Evolutionary conservation across 2,113 vertebrate species (phyloP).

Genomic region (Upupa epops): DNA sequence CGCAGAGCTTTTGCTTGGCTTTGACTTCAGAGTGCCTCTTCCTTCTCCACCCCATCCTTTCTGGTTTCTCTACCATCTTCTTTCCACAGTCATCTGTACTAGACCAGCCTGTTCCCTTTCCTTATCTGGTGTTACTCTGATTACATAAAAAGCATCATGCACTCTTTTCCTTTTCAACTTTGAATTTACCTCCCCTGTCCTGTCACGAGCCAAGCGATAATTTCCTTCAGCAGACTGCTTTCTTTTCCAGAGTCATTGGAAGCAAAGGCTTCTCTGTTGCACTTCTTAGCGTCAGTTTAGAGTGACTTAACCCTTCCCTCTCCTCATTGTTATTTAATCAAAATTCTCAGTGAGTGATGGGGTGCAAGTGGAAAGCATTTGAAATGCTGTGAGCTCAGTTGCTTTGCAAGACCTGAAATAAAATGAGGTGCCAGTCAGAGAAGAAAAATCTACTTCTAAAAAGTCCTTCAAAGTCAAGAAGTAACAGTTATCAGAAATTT

Average conservation of each 20-base stretch:
- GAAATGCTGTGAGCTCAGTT: neutral
- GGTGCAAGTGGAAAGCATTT: neutral
- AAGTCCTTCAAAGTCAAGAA: neutral
- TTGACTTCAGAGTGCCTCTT: neutral
- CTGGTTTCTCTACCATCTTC: conserved; percentile 12
- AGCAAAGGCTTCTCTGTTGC: neutral
- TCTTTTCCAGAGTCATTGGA: neutral
- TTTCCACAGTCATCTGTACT: neutral
- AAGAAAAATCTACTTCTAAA: neutral
- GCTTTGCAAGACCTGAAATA: neutral
- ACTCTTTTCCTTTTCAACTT: neutral
- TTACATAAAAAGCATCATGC: neutral
- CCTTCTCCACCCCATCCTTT: neutral
- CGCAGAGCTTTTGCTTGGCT: neutral
- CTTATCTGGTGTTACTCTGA: neutral
- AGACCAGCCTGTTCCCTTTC: conserved; percentile 31
- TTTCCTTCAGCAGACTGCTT: neutral
- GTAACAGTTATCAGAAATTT: neutral
- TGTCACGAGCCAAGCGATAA: neutral
- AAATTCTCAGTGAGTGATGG: neutral
- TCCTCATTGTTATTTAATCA: neutral
- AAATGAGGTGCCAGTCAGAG: neutral
- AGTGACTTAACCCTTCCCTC: neutral
- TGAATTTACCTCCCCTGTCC: neutral
- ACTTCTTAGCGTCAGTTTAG: neutral